Conservation (phyloP, 2,113 vertebrate genomes). For the Eptesicus fuscus region DNA sequence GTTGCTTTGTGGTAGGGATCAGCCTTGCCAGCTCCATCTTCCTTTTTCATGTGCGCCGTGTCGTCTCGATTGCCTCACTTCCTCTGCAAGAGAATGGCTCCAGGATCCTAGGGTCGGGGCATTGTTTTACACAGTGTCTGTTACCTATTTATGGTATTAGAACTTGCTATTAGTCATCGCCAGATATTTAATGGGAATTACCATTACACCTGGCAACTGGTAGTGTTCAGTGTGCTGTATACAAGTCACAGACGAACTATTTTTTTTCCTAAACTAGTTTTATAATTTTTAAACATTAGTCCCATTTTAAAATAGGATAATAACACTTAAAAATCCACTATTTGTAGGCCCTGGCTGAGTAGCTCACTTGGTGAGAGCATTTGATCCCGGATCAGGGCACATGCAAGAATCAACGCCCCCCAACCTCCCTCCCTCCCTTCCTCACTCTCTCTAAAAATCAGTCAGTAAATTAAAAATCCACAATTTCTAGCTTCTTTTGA, state of each 20-base stretch:
- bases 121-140: constrained; percentile 47
- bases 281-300: background rate
- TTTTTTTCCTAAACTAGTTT: background rate
- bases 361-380: background rate
- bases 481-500: constrained; percentile 11
- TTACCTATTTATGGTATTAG: constrained; percentile 66
- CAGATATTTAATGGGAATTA: constrained; percentile 13
- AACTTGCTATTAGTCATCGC: constrained; percentile 69
- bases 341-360: background rate
- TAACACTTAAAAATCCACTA: background rate
- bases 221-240: background rate
- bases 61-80: constrained; percentile 80
- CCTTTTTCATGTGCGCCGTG: constrained; percentile 71
- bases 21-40: constrained; percentile 65
- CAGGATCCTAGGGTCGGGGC: background rate
- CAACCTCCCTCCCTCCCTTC: background rate
- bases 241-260: background rate
- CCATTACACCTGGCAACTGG: constrained; percentile 30
- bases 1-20: constrained; percentile 74
- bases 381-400: background rate
- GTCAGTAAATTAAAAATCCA: background rate
- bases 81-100: constrained; percentile 71
- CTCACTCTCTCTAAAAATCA: background rate
- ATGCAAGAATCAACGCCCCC: background rate
- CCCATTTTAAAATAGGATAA: background rate